Conservation (phyloP, 2,797 vertebrate species). For the Myotis findleyi region DNA sequence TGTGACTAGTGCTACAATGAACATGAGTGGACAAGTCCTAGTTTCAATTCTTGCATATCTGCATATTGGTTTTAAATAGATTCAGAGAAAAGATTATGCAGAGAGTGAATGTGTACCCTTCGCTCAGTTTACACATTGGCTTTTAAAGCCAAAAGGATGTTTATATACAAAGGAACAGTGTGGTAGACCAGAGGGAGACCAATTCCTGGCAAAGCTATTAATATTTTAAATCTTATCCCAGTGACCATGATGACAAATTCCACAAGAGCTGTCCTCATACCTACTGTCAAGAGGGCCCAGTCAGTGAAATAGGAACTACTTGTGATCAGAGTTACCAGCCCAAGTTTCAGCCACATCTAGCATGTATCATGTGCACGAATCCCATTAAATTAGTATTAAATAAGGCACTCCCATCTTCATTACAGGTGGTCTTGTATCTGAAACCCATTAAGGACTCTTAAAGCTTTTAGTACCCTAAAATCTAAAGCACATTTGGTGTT, state of each 20-base stretch:
- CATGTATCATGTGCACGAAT: fast-evolving
- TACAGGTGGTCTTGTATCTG: not conserved
- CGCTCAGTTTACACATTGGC: not conserved
- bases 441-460: not conserved
- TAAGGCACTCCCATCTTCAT: not conserved
- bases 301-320: not conserved
- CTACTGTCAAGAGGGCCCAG: not conserved
- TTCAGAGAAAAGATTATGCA: not conserved
- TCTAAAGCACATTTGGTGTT: not conserved
- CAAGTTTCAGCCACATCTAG: not conserved
- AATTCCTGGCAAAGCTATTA: not conserved
- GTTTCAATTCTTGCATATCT: not conserved
- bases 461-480: not conserved
- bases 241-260: not conserved
- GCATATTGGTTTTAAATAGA: not conserved
- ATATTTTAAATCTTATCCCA: not conserved
- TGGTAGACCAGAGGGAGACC: not conserved
- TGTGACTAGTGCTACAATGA: not conserved
- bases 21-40: not conserved
- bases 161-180: not conserved
- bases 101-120: not conserved
- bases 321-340: not conserved
- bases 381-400: not conserved
- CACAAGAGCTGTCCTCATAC: not conserved
- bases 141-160: not conserved